These are phyloP conservation scores for Poeciliopsis prolifica DNA, from an alignment of 2,113 vertebrate genomes.

Conservation along the genomic window DNA sequence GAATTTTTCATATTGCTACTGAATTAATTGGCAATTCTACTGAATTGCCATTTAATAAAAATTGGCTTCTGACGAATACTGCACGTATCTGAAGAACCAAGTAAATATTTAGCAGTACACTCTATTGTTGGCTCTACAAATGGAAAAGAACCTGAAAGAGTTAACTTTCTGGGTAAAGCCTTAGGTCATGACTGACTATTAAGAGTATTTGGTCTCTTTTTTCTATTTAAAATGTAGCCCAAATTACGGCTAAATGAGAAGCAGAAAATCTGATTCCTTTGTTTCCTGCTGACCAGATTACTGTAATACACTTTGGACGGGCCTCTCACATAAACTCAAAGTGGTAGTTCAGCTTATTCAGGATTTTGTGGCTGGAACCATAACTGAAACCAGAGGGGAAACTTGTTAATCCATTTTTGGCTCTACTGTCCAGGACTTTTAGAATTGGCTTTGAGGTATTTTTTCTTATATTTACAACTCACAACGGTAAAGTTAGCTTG, in stretches of 20 bases:
- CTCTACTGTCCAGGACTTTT: not conserved
- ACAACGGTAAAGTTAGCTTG: not conserved
- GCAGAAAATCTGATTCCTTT: not conserved
- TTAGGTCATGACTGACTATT: too few species aligned
- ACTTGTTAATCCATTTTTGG: not conserved
- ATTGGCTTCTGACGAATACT: too few species aligned
- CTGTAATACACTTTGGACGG: not conserved
- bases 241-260: not conserved
- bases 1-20: too few species aligned
- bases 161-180: too few species aligned
- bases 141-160: not conserved
- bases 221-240: too few species aligned
- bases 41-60: too few species aligned
- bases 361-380: not conserved
- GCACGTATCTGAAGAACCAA: not conserved
- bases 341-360: not conserved
- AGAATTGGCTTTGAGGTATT: not conserved
- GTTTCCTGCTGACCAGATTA: not conserved
- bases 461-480: not conserved
- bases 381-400: not conserved
- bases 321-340: not conserved
- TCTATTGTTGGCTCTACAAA: not conserved
- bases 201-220: too few species aligned
- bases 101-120: not conserved
- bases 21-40: not conserved